Base-by-base conservation (phyloP, 1,140 invertebrate species). In the Colletes latitarsis region DNA sequence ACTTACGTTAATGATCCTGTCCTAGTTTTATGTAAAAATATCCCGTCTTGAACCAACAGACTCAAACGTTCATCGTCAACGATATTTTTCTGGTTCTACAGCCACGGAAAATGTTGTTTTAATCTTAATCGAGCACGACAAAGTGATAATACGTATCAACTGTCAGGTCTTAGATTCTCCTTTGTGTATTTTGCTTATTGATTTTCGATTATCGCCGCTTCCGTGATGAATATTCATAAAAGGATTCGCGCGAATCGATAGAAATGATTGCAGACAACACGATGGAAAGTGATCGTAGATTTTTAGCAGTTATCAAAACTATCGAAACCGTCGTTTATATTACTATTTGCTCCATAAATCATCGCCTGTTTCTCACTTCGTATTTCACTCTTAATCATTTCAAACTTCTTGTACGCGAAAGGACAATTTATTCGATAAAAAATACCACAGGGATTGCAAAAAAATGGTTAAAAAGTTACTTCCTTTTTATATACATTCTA, bases 81-180 rank as follows among this genome's bases (percentile, higher is more conserved):
- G 6, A 41, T 30, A n/a, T 6, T 43, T 39, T 9, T 43, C 10
- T 21, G 1, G 39, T 5, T 1, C 14, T 1, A 0, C 39, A n/a
- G 2, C 12, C 21, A 19, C 5, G 0, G 1, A 15, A 9, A 39
- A 19, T 9, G 67, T 53, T 71, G 66, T 53, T 71, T 71, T 53
- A 77, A 71, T 77, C 14, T 1, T 17, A 53, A 53, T 43, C 46
- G n/a, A 52, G 43, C 4, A 8, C 41, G n/a, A 53, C 30, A 12
- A 63, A 5, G 49, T 30, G 58, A 77, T 77, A 77, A 71, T 53
- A n/a, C 76, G 76, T 71, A 71, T 77, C 76, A 53, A 77, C 46
- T 63, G 67, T 52, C 67, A 63, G 9, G 67, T 71, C 46, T 77
- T 77, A 30, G 76, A 41, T 77, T 14, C 17, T 53, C 57, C 57